Evolutionary conservation across 2,113 vertebrate genomes (phyloP).

Genomic region (Chloroceryle aenea): DNA sequence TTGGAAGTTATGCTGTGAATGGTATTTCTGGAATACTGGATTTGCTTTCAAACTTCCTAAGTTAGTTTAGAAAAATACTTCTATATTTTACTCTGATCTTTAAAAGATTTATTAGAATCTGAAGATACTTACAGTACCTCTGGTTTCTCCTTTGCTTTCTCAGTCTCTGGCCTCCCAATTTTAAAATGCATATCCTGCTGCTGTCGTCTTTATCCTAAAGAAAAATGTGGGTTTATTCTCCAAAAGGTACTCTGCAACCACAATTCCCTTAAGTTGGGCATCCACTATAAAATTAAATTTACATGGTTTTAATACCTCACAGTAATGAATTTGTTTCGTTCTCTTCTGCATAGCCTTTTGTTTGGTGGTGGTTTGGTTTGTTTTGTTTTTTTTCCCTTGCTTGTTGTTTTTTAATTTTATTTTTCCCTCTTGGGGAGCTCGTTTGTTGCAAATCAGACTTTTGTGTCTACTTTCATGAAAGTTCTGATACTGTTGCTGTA

Average conservation of each 20-base stretch:
- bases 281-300: background rate
- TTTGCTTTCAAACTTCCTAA: background rate
- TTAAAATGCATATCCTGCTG: background rate
- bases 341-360: background rate
- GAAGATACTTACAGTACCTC: background rate
- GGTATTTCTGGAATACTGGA: background rate
- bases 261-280: background rate
- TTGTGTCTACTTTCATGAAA: background rate
- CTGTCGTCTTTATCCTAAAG: background rate
- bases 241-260: background rate
- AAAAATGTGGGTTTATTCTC: background rate
- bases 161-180: background rate
- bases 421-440: accelerated
- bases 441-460: background rate
- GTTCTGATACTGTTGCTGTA: background rate
- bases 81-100: background rate
- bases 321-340: background rate
- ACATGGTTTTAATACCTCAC: background rate
- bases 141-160: background rate
- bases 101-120: background rate
- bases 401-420: background rate
- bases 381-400: background rate
- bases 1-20: background rate
- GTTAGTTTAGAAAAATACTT: background rate
- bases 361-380: no score